Conservation (phyloP, 2,888 invertebrate genomes). For the Cyclophora punctaria region DNA sequence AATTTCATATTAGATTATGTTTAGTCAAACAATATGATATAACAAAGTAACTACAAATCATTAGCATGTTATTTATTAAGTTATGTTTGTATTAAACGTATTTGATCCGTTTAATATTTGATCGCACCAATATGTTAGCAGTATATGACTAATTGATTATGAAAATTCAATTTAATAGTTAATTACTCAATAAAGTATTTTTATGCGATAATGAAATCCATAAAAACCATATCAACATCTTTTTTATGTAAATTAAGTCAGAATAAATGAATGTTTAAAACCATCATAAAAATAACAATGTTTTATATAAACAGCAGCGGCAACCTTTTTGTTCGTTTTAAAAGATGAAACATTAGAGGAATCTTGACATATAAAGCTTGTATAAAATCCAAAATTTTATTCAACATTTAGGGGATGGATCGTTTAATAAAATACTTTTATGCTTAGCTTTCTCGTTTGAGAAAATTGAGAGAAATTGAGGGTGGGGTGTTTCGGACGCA, state of each 20-base stretch:
- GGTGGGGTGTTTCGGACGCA: slow-evolving; percentile 42
- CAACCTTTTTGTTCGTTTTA: slow-evolving; percentile 4
- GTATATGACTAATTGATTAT: too few relatives aligned
- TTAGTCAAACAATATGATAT: slow-evolving; percentile 23
- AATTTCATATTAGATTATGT: slow-evolving; percentile 53
- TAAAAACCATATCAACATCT: too few relatives aligned
- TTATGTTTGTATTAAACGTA: too few relatives aligned
- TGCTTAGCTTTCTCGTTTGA: slow-evolving; percentile 45
- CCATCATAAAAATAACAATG: too few relatives aligned
- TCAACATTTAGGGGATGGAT: slow-evolving; percentile 39
- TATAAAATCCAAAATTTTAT: slow-evolving; percentile 40
- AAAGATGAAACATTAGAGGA: slow-evolving; percentile 22
- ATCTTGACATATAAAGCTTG: slow-evolving; percentile 31
- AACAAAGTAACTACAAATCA: background rate
- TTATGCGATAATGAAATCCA: too few relatives aligned
- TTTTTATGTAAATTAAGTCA: background rate
- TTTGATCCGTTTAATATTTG: background rate
- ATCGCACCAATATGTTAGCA: background rate
- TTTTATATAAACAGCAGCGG: background rate
- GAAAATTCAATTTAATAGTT: too few relatives aligned
- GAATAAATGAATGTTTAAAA: too few relatives aligned
- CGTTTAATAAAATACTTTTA: slow-evolving; percentile 53
- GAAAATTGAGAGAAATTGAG: slow-evolving; percentile 46
- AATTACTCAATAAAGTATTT: too few relatives aligned
- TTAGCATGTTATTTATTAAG: background rate